Conservation (phyloP, 2,797 vertebrate species). For the Otolemur crassicaudatus region DNA sequence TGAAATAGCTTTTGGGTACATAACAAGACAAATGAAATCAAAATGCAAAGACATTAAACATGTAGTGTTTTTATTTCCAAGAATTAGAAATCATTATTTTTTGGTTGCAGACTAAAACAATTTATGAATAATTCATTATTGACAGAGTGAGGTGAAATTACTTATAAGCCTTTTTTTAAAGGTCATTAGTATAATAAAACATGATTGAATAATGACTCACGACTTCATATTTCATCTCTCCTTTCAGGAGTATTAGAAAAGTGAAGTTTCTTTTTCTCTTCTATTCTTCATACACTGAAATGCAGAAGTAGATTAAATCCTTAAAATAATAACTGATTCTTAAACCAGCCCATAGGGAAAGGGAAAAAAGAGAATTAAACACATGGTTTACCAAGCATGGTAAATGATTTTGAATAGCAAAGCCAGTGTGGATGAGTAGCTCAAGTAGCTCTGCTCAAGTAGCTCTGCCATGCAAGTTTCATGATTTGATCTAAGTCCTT, state of each 20-base stretch:
- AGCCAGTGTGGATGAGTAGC: background rate
- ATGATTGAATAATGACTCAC: background rate
- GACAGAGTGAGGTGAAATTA: background rate
- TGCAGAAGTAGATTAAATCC: slow-evolving; percentile 26
- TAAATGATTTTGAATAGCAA: slow-evolving; percentile 58
- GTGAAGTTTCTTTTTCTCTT: slow-evolving; percentile 2
- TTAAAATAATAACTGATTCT: slow-evolving; percentile 62
- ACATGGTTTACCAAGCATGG: background rate
- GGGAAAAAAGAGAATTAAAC: background rate
- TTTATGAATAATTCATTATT: slow-evolving; percentile 8
- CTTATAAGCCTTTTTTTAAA: background rate
- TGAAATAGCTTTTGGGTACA: slow-evolving; percentile 35
- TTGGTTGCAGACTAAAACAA: background rate
- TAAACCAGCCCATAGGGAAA: background rate
- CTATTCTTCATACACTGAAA: background rate
- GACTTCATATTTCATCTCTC: background rate
- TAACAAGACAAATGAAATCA: slow-evolving; percentile 29
- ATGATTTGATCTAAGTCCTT: background rate
- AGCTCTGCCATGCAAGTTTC: background rate
- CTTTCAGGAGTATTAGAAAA: background rate
- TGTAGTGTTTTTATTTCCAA: slow-evolving; percentile 26
- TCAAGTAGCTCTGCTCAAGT: background rate
- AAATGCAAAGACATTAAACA: slow-evolving; percentile 2
- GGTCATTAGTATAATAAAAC: background rate
- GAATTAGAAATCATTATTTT: background rate